These are phyloP conservation scores for Silurus glanis DNA, from an alignment of 2,113 vertebrate genomes.

Conservation along the genomic window DNA sequence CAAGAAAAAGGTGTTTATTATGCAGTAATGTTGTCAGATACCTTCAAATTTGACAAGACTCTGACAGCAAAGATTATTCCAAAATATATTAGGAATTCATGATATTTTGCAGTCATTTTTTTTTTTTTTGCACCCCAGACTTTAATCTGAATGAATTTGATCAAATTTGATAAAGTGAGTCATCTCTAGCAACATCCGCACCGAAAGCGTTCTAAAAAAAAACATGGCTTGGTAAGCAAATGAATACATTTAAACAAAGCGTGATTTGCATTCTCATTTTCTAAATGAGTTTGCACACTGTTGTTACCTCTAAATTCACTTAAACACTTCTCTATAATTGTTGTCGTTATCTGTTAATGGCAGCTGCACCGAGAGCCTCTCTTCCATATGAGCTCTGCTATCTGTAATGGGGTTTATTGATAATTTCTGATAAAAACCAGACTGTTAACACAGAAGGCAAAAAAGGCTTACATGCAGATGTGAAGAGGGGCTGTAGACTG, in stretches of 20 bases:
- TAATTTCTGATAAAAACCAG: conserved; percentile 63
- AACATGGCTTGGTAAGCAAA: conserved; percentile 38
- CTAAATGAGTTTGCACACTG: conserved; percentile 42
- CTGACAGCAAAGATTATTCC: background rate
- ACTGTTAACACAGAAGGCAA: conserved; percentile 65
- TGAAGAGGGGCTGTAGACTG: conserved; percentile 1
- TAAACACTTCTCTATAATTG: conserved; percentile 65
- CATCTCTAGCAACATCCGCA: background rate
- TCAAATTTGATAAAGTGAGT: conserved; percentile 4
- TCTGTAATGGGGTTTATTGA: conserved; percentile 68
- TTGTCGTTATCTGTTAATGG: conserved; percentile 64
- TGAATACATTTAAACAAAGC: conserved; percentile 27
- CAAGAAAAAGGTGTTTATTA: background rate
- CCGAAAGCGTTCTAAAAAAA: background rate
- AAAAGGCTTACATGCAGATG: conserved; percentile 51
- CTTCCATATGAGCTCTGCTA: conserved; percentile 58
- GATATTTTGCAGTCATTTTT: conserved; percentile 1
- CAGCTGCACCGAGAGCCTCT: conserved; percentile 53
- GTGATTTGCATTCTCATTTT: conserved; percentile 33
- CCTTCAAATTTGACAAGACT: background rate
- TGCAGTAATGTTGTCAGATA: background rate
- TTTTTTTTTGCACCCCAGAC: background rate
- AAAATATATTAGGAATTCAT: background rate
- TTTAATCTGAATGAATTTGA: background rate
- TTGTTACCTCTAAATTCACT: conserved; percentile 60